phyloP scores from a whole-genome alignment of 2,888 invertebrate species.

The Amphiduros pacificus region DNA sequence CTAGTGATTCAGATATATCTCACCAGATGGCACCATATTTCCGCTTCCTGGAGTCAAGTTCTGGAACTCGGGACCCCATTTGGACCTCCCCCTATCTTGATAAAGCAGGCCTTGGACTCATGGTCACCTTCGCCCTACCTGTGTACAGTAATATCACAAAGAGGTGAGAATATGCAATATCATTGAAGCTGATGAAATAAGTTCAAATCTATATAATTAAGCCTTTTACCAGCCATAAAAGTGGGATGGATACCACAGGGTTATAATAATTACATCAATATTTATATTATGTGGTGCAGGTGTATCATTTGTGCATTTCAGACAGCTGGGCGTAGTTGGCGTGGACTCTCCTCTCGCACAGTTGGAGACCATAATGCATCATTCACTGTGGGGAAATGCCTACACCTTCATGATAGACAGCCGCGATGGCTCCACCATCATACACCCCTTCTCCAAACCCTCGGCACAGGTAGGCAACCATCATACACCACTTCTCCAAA shows the following conservation, averaged over 20 bases:
- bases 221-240: neutral
- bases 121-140: slow-evolving; percentile 21
- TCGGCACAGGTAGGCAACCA: too few species aligned
- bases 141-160: slow-evolving; percentile 21
- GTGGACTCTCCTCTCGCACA: slow-evolving; percentile 21
- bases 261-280: too few species aligned
- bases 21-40: slow-evolving; percentile 28
- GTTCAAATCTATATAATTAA: neutral
- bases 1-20: slow-evolving; percentile 17
- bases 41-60: slow-evolving; percentile 15
- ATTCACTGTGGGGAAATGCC: slow-evolving; percentile 14
- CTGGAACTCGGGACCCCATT: neutral
- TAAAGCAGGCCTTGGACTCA: slow-evolving; percentile 18
- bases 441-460: slow-evolving; percentile 27
- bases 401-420: slow-evolving; percentile 28
- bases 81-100: slow-evolving; percentile 27
- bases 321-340: slow-evolving; percentile 29
- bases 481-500: too few species aligned
- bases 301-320: slow-evolving; percentile 12
- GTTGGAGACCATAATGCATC: slow-evolving; percentile 24
- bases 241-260: too few species aligned
- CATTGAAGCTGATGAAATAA: too few species aligned
- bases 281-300: neutral
- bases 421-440: slow-evolving; percentile 23
- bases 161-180: slow-evolving; percentile 10